A percentile compares a stretch with the other conserved stretches of the same genome.
These are phyloP conservation scores for Dryococelus australis DNA, from an alignment of 2,888 invertebrate species.

Conservation along the genomic window DNA sequence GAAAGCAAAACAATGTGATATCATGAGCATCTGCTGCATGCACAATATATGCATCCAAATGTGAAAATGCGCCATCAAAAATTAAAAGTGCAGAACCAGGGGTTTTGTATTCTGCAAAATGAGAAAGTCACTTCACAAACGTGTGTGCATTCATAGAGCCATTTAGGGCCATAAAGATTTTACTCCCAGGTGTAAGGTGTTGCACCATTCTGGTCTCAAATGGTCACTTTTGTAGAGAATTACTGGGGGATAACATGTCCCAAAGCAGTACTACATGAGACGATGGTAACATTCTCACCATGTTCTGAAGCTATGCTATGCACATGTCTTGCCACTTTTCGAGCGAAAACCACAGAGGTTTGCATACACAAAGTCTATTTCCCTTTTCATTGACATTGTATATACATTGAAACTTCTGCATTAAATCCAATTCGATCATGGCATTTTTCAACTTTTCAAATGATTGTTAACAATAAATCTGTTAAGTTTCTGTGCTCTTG, in stretches of 20 bases:
- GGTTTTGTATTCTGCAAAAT: slow-evolving; percentile 4
- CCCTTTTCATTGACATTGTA: slow-evolving; percentile 54
- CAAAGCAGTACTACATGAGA: slow-evolving; percentile 52
- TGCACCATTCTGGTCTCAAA: slow-evolving; percentile 6
- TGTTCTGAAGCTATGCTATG: slow-evolving; percentile 52
- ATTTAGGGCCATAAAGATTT: background rate
- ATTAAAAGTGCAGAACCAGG: background rate
- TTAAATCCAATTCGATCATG: too few species aligned
- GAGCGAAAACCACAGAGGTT: slow-evolving; percentile 50
- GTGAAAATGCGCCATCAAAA: background rate
- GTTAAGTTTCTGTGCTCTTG: too few species aligned
- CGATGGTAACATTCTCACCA: slow-evolving; percentile 54
- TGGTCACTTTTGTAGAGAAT: slow-evolving; percentile 50
- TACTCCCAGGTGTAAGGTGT: background rate
- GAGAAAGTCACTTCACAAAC: too few species aligned
- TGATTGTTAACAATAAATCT: too few species aligned
- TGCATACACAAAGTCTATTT: slow-evolving; percentile 50
- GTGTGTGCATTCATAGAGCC: background rate
- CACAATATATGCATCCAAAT: slow-evolving; percentile 4
- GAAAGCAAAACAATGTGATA: too few species aligned
- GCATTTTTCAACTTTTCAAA: too few species aligned
- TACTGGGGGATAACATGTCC: slow-evolving; percentile 52
- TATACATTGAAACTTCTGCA: slow-evolving; percentile 49
- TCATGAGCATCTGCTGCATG: too few species aligned
- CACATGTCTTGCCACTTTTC: slow-evolving; percentile 52